Percentiles rank a stretch among this genome's conserved stretches.
Conservation (phyloP, 2,888 invertebrate species). For the Nephrotoma appendiculata region DNA sequence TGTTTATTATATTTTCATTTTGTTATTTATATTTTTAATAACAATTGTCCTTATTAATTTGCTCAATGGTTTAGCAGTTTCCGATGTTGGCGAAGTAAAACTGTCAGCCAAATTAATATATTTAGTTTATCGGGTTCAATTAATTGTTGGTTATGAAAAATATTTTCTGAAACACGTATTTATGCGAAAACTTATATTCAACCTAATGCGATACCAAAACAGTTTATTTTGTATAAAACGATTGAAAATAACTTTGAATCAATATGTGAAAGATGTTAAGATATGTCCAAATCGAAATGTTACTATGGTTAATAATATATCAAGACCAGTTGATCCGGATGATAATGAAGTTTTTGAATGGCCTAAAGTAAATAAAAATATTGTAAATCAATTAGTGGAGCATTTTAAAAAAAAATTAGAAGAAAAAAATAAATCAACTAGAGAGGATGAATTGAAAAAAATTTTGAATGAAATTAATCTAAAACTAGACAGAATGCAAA, state of each 20-base stretch:
- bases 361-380: not conserved
- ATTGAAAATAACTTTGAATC: not conserved
- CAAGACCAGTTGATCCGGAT: not conserved
- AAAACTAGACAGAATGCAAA: not conserved
- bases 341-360: not conserved
- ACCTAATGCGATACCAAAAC: not conserved
- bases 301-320: not conserved
- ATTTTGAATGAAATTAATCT: not conserved
- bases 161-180: not conserved
- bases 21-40: slow-evolving; percentile 67
- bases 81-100: slow-evolving; percentile 35
- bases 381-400: not conserved
- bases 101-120: not conserved
- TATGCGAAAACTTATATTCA: not conserved
- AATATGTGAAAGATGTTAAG: not conserved
- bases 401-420: not conserved
- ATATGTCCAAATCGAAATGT: not conserved
- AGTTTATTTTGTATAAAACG: not conserved
- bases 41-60: slow-evolving; percentile 71
- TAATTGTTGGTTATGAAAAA: not conserved
- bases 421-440: not conserved
- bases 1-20: slow-evolving; percentile 47
- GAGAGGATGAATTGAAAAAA: not conserved
- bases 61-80: slow-evolving; percentile 72
- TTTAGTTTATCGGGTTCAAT: not conserved